These are phyloP conservation scores for Polypterus senegalus DNA, from an alignment of 2,113 vertebrate genomes.

Conservation along the genomic window DNA sequence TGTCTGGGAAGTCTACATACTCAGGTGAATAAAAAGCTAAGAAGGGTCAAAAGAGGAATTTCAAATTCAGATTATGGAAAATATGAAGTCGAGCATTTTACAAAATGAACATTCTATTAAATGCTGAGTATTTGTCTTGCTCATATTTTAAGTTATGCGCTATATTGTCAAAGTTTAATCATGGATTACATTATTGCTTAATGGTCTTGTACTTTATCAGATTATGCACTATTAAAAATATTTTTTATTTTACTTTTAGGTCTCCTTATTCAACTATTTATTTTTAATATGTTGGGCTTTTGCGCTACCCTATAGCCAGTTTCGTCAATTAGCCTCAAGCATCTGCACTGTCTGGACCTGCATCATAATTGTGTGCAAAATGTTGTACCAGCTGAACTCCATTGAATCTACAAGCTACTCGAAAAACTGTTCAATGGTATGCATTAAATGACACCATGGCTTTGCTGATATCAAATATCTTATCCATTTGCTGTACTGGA, in stretches of 20 bases:
- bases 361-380: conserved; percentile 92
- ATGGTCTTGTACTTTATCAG: conserved; percentile 9
- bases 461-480: no score
- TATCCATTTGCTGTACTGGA: no score
- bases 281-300: conserved; percentile 93
- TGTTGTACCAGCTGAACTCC: conserved; percentile 88
- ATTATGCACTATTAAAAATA: conserved; percentile 16
- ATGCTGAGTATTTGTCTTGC: neutral
- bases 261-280: conserved; percentile 79
- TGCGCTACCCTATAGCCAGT: conserved; percentile 82
- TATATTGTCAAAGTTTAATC: neutral
- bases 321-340: conserved; percentile 81
- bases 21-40: neutral
- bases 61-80: neutral
- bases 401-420: conserved; percentile 66
- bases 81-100: neutral
- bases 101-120: neutral
- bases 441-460: conserved; percentile 9
- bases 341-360: conserved; percentile 93
- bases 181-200: conserved; percentile 7
- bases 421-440: conserved; percentile 69
- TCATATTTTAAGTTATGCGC: neutral
- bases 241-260: conserved; percentile 55
- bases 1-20: no score
- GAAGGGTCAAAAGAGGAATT: neutral